phyloP scores from a whole-genome alignment of 2,888 invertebrate genomes.

The Leucoptera coffeella region DNA sequence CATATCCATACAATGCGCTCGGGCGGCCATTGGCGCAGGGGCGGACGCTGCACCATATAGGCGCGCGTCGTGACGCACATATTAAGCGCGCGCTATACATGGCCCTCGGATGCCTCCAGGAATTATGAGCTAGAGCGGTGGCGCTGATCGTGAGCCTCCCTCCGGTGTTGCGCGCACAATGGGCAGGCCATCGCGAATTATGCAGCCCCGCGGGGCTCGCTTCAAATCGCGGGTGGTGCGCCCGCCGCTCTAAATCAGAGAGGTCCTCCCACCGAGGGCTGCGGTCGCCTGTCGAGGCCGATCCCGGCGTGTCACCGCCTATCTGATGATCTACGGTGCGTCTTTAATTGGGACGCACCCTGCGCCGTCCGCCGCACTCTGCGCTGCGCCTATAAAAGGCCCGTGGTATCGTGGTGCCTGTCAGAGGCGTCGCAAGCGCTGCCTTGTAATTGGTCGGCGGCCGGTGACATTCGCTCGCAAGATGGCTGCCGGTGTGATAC shows the following conservation, averaged over 20 bases:
- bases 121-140: conserved; percentile 37
- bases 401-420: conserved; percentile 43
- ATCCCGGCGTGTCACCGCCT: neutral
- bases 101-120: conserved; percentile 21
- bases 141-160: conserved; percentile 34
- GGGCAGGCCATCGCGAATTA: conserved; percentile 19
- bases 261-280: conserved; percentile 15
- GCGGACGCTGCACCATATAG: conserved; percentile 25
- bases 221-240: conserved; percentile 28
- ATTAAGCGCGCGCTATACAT: conserved; percentile 48
- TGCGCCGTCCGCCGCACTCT: no score
- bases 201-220: conserved; percentile 21
- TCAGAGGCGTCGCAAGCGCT: conserved; percentile 29
- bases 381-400: conserved; percentile 44
- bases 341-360: conserved; percentile 35
- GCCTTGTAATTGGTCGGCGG: conserved; percentile 45
- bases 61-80: conserved; percentile 48
- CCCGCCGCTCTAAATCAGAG: conserved; percentile 15
- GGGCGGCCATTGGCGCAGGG: conserved; percentile 28
- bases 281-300: neutral
- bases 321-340: conserved; percentile 6
- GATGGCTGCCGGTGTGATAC: conserved; percentile 39
- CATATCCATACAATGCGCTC: conserved; percentile 48
- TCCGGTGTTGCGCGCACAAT: conserved; percentile 20
- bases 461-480: conserved; percentile 46